A percentile compares a stretch with the other conserved stretches of the same genome.
Evolutionary conservation across 2,888 invertebrate species (phyloP).

Genomic region (Ectemnius continuus): DNA sequence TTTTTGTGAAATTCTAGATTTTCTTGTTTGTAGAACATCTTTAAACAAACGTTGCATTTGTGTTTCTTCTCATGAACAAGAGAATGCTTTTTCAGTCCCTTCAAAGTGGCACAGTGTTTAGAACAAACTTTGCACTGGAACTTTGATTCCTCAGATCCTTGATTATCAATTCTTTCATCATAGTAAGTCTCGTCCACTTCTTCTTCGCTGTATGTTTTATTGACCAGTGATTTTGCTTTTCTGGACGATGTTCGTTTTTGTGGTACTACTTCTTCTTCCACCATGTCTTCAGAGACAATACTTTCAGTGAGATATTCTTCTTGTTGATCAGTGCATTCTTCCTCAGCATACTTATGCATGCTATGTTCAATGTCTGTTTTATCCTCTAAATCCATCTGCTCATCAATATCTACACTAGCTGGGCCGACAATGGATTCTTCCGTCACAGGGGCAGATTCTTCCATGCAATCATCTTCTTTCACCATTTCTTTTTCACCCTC

Average conservation of each 20-base stretch:
- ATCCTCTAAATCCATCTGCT: conserved; percentile 29
- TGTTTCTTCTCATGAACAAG: conserved; percentile 73
- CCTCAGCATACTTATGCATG: conserved; percentile 27
- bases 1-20: conserved; percentile 72
- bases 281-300: conserved; percentile 41
- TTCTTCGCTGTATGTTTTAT: conserved; percentile 66
- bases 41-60: conserved; percentile 70
- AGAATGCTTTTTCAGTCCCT: conserved; percentile 73
- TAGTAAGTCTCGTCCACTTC: conserved; percentile 65
- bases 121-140: conserved; percentile 72
- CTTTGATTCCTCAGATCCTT: conserved; percentile 61
- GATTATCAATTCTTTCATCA: conserved; percentile 60
- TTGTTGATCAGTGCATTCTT: conserved; percentile 34
- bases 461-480: conserved; percentile 37
- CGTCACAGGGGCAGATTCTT: conserved; percentile 33
- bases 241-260: conserved; percentile 66
- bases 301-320: conserved; percentile 48
- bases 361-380: conserved; percentile 39
- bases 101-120: conserved; percentile 70
- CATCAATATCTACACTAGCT: conserved; percentile 30
- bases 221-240: conserved; percentile 65
- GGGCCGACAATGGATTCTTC: conserved; percentile 26
- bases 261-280: conserved; percentile 49
- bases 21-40: conserved; percentile 71
- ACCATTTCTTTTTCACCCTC: conserved; percentile 55